Base-by-base conservation (phyloP, 2,113 vertebrate genomes). In the Actinemys pallida region DNA sequence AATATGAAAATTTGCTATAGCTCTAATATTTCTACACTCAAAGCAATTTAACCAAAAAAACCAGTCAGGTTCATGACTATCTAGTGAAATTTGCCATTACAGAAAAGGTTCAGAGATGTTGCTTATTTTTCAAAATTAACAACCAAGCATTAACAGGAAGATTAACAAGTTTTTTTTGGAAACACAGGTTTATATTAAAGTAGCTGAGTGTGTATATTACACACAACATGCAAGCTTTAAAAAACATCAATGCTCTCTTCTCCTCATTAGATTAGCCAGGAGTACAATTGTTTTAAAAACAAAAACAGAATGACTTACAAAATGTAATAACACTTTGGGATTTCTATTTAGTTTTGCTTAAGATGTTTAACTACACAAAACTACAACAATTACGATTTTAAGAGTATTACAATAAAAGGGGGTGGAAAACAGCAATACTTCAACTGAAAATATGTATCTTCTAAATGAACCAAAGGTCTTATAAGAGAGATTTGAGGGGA, bases 331-430 rank as follows among this genome's bases (percentile, higher is more conserved):
- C 96, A 98, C 62, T 97, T 95, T 90, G 94, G 92, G 86, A 89
- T 90, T 90, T 97, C 94, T 93, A 97, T 96, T 95, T 95, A 56
- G 54, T 96, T 97, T 98, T 87, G 78, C 87, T 98, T 69, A 96
- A 97, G 96, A 95, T 97, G 95, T 97, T 96, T 95, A 96, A 97
- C 97, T 96, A 97, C 96, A 98, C 96, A 98, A 98, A 98, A 96
- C 97, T 98, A 98, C 97, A 97, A 97, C 93, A 98, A 97, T 97
- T 97, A 98, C 96, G 97, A 96, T 97, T 96, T 96, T 92, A 98
- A 95, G 96, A 98, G 83, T 97, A 96, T 96, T 98, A 98, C 96
- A 97, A 96, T 90, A 95, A 97, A 87, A 93, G 97, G 53, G 95
- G 95, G 90, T 96, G 94, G 88, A 97, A 98, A 98, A 98, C 50